Percentiles rank a stretch among this genome's conserved stretches.
Conservation (phyloP, 1,140 invertebrate genomes). For the Gerris buenoi region DNA sequence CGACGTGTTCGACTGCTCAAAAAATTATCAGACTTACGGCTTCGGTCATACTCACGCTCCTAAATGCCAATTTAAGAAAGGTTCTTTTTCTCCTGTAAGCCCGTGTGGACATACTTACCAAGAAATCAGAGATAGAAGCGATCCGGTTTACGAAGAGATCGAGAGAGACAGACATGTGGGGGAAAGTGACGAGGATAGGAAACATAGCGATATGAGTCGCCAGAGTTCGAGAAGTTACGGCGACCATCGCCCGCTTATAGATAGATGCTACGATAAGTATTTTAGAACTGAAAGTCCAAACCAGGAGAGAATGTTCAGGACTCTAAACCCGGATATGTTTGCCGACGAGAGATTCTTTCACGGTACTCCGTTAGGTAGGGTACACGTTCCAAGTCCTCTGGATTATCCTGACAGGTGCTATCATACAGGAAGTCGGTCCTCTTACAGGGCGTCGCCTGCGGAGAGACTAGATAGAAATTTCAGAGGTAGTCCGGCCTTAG, state of each 20-base stretch:
- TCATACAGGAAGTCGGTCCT: background rate
- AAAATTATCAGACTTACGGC: background rate
- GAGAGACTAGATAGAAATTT: background rate
- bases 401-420: background rate
- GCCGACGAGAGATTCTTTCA: background rate
- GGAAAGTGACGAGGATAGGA: slow-evolving; percentile 57
- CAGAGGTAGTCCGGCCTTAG: slow-evolving; percentile 40
- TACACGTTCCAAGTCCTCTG: background rate
- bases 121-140: slow-evolving; percentile 40
- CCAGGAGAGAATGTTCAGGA: background rate
- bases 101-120: slow-evolving; percentile 43
- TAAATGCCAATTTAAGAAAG: background rate
- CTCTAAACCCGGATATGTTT: background rate
- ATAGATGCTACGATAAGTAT: background rate
- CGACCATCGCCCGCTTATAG: slow-evolving; percentile 56
- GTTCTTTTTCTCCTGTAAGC: slow-evolving; percentile 18
- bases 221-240: slow-evolving; percentile 64
- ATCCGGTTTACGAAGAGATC: slow-evolving; percentile 69
- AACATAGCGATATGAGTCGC: slow-evolving; percentile 56
- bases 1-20: background rate
- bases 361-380: background rate
- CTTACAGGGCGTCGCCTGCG: background rate
- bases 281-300: background rate
- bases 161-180: slow-evolving; percentile 46
- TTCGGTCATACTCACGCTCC: background rate